Conservation (phyloP, 2,113 vertebrate species). For the Campylomormyrus tamandua region DNA sequence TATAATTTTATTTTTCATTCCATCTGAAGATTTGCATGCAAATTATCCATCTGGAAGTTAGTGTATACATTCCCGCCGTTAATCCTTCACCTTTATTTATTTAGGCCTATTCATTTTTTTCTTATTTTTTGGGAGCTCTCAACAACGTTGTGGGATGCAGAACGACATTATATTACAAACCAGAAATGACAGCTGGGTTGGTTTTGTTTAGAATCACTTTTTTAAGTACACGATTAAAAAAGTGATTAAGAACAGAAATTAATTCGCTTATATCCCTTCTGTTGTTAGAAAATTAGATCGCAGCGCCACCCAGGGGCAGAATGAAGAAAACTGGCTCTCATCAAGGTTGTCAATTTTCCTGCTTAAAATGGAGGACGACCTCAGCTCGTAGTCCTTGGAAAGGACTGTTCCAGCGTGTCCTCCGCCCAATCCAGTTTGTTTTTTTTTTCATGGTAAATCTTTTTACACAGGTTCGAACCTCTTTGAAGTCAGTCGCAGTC, state of each 20-base stretch:
- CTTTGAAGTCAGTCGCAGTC: not conserved
- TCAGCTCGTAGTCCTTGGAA: not conserved
- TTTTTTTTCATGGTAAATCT: conserved; percentile 11
- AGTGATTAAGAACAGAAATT: not conserved
- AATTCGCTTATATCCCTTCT: not conserved
- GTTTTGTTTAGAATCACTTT: not conserved
- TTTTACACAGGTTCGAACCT: not conserved
- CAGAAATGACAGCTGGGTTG: not conserved
- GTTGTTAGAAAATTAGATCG: conserved; percentile 13
- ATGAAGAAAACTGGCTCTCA: conserved; percentile 15
- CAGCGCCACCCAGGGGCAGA: conserved; percentile 48
- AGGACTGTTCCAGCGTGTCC: not conserved
- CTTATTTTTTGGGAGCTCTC: not conserved
- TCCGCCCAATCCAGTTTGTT: not conserved
- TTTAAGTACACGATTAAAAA: not conserved
- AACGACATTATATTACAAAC: not conserved
- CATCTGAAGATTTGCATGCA: not conserved
- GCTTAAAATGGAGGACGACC: conserved; percentile 9
- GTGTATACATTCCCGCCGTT: not conserved
- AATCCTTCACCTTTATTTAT: not conserved
- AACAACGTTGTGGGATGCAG: not conserved
- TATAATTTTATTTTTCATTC: not conserved
- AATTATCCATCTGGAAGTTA: not conserved
- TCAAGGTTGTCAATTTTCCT: not conserved
- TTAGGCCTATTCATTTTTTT: not conserved